These are phyloP conservation scores for Lutjanus erythropterus DNA, from an alignment of 2,113 vertebrate genomes.

Conservation along the genomic window DNA sequence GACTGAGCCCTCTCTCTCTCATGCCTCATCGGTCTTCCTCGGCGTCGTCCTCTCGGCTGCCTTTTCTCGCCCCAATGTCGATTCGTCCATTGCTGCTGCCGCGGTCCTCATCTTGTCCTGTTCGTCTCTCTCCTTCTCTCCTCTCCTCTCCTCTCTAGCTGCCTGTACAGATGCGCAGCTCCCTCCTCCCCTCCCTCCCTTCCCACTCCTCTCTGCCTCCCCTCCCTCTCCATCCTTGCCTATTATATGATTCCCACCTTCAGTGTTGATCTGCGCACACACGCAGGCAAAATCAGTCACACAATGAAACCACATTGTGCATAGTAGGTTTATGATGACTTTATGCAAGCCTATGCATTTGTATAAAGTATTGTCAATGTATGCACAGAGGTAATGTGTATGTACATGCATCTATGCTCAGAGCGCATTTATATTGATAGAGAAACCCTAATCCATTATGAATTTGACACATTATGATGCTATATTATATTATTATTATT, in stretches of 20 bases:
- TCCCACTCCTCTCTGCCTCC: background rate
- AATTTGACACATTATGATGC: no score
- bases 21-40: conserved; percentile 49
- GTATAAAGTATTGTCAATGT: background rate
- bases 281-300: background rate
- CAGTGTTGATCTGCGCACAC: conserved; percentile 20
- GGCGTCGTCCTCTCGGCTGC: conserved; percentile 27
- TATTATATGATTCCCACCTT: conserved; percentile 47
- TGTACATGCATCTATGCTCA: no score
- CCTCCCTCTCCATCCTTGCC: conserved; percentile 36
- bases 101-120: conserved; percentile 74
- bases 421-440: background rate
- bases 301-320: background rate
- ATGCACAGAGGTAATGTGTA: no score
- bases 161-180: conserved; percentile 76
- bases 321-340: background rate
- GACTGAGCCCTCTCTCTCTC: conserved; percentile 54
- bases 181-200: conserved; percentile 36
- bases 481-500: no score
- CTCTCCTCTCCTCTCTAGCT: conserved; percentile 44
- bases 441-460: no score
- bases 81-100: conserved; percentile 53
- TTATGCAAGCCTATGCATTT: background rate
- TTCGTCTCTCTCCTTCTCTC: conserved; percentile 51
- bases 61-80: conserved; percentile 56